phyloP scores from a whole-genome alignment of 2,113 vertebrate species.

The rabbit (Oryctolagus cuniculus) region mOryCun1.1 NC_091441.1:94662001-94662500 shows the following conservation, averaged over 20 bases:
- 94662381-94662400: not conserved
- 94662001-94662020: too few relatives aligned
- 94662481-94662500: not conserved
- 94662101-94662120: not conserved
- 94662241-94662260: not conserved
- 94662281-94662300: not conserved
- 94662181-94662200: not conserved
- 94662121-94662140: not conserved
- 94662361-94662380: too few relatives aligned
- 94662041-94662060: not conserved
- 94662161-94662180: not conserved
- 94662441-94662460: not conserved
- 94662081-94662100: not conserved
- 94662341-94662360: not conserved
- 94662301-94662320: not conserved
- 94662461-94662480: slow-evolving; percentile 15
- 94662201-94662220: not conserved
- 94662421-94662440: not conserved
- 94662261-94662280: not conserved
- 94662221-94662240: not conserved
- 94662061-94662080: not conserved
- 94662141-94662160: not conserved
- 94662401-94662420: not conserved
- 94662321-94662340: not conserved
- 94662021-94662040: not conserved